Conservation (phyloP, 2,888 invertebrate species). For the Acleris holmiana region DNA sequence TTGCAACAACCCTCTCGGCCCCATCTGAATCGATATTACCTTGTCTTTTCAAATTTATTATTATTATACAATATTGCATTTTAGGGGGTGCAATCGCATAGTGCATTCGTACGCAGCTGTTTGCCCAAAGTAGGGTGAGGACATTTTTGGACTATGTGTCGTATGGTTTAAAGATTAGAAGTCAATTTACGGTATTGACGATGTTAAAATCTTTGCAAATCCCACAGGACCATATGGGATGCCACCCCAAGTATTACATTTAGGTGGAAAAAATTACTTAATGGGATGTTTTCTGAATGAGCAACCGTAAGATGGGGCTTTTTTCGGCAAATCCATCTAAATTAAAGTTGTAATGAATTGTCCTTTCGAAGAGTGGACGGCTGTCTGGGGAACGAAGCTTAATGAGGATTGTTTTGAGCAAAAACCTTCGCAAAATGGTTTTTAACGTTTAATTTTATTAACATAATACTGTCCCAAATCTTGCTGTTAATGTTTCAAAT, state of each 20-base stretch:
- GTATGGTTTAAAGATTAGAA: slow-evolving; percentile 42
- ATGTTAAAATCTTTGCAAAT: slow-evolving; percentile 46
- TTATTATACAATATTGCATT: slow-evolving; percentile 78
- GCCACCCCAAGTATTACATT: slow-evolving; percentile 79
- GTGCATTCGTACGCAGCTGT: slow-evolving; percentile 76
- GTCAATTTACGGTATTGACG: slow-evolving; percentile 42
- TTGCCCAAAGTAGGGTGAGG: slow-evolving; percentile 51
- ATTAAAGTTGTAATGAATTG: slow-evolving; percentile 36
- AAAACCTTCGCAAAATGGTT: slow-evolving; percentile 6
- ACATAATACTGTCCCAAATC: not conserved
- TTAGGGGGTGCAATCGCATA: slow-evolving; percentile 68
- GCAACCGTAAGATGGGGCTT: slow-evolving; percentile 59
- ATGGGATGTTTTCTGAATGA: slow-evolving; percentile 81
- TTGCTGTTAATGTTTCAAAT: too few relatives aligned
- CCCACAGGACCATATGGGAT: slow-evolving; percentile 77
- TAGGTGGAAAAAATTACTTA: slow-evolving; percentile 79
- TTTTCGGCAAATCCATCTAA: slow-evolving; percentile 55
- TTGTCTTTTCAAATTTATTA: slow-evolving; percentile 80
- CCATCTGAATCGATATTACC: slow-evolving; percentile 62
- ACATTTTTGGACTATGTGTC: slow-evolving; percentile 43
- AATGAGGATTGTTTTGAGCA: slow-evolving; percentile 22
- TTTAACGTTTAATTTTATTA: slow-evolving; percentile 19
- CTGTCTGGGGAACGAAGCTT: slow-evolving; percentile 19
- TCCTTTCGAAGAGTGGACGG: slow-evolving; percentile 21
- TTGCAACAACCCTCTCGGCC: slow-evolving; percentile 67